phyloP scores from a whole-genome alignment of 2,113 vertebrate genomes.

The Mesembrinibis cayennensis region DNA sequence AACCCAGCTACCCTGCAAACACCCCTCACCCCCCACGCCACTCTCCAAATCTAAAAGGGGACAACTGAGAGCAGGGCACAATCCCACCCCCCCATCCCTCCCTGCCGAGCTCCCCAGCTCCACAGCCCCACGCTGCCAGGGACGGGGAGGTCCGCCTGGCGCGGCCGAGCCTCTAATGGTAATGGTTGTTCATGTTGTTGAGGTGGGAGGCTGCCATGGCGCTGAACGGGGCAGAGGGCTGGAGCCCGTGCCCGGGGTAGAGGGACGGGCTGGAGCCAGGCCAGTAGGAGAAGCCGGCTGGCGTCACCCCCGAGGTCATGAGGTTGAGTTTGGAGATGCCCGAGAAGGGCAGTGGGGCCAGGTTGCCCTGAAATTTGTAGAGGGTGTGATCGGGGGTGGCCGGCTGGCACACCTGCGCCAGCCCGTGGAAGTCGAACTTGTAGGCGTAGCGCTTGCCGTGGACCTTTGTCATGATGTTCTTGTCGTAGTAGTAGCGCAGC shows the following conservation, averaged over 20 bases:
- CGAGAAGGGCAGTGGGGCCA: conserved; percentile 89
- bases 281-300: conserved; percentile 95
- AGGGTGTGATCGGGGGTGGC: conserved; percentile 87
- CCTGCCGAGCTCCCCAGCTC: not conserved
- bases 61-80: not conserved
- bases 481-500: conserved; percentile 98
- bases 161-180: conserved; percentile 78
- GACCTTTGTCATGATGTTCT: conserved; percentile 99
- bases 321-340: conserved; percentile 98
- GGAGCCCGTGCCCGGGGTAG: conserved; percentile 87
- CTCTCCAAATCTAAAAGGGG: not conserved
- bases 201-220: conserved; percentile 89
- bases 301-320: conserved; percentile 86
- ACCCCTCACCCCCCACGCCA: not conserved
- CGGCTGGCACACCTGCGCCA: conserved; percentile 96
- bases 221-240: conserved; percentile 84
- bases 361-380: conserved; percentile 94
- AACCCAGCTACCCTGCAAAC: not conserved
- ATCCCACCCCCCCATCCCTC: not conserved
- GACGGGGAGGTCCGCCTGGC: not conserved
- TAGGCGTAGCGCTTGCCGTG: conserved; percentile 98
- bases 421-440: conserved; percentile 96
- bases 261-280: conserved; percentile 85
- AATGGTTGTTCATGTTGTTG: conserved; percentile 88
- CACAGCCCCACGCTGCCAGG: not conserved